Conservation (phyloP, 1,140 invertebrate species). For the Coptotermes formosanus region DNA sequence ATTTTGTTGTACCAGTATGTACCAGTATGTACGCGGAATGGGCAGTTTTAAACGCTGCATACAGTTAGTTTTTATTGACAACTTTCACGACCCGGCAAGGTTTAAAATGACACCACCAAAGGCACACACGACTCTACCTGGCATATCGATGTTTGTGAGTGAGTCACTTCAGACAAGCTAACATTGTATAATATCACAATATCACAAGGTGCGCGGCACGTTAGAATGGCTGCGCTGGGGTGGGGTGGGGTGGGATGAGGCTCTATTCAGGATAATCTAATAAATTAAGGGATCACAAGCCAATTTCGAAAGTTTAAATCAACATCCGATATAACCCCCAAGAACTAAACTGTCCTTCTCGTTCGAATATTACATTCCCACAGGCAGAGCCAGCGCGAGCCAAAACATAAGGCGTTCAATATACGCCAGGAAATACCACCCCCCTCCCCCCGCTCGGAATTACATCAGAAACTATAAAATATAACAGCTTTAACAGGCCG, state of each 20-base stretch:
- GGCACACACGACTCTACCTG: too few species aligned
- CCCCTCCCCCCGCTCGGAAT: background rate
- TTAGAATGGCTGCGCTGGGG: too few species aligned
- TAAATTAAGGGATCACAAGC: background rate
- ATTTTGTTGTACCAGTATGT: too few species aligned
- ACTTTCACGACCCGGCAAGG: too few species aligned
- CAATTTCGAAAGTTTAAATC: background rate
- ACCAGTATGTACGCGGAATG: too few species aligned
- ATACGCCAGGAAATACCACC: background rate
- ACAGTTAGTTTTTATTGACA: too few species aligned
- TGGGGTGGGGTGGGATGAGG: background rate
- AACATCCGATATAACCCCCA: background rate
- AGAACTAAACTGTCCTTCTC: background rate
- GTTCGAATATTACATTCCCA: background rate
- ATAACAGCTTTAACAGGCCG: background rate
- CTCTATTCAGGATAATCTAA: background rate
- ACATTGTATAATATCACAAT: too few species aligned
- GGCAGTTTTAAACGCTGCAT: too few species aligned
- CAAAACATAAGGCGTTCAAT: background rate
- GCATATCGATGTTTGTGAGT: too few species aligned
- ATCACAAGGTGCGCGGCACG: too few species aligned
- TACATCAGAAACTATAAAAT: constrained; percentile 2
- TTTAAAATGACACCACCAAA: too few species aligned
- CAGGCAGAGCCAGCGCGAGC: background rate
- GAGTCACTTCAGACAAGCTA: too few species aligned